These are phyloP conservation scores for Euproctis similis DNA, from an alignment of 2,888 invertebrate species.

Conservation along the genomic window DNA sequence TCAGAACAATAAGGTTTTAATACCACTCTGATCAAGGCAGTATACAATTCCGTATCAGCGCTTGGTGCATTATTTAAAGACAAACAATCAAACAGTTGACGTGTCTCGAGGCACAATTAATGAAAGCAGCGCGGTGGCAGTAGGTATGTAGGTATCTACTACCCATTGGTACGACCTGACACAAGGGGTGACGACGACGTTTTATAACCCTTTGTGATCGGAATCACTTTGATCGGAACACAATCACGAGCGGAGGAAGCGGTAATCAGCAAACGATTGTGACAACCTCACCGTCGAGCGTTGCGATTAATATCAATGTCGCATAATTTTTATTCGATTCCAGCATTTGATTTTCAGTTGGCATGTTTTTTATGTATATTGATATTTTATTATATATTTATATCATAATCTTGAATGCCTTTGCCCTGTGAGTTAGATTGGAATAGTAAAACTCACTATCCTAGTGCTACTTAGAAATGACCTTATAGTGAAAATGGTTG, in stretches of 20 bases:
- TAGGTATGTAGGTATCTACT: too few species aligned
- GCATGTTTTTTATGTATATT: too few species aligned
- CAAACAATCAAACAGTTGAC: conserved; percentile 26
- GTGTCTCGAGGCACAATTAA: conserved; percentile 48
- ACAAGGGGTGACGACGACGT: conserved; percentile 52
- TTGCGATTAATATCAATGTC: conserved; percentile 30
- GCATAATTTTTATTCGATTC: conserved; percentile 6
- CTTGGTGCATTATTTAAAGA: background rate
- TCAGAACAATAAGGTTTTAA: too few species aligned
- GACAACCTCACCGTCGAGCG: conserved; percentile 27
- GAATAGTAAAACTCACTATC: too few species aligned
- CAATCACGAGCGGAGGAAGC: conserved; percentile 48
- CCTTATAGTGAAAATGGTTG: too few species aligned
- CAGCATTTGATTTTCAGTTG: too few species aligned
- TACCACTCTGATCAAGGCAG: too few species aligned
- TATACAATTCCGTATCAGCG: conserved; percentile 6
- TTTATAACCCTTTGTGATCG: conserved; percentile 63
- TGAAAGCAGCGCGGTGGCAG: conserved; percentile 31
- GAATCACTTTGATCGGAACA: conserved; percentile 59
- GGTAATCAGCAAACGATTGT: conserved; percentile 52
- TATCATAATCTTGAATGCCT: too few species aligned
- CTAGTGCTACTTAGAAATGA: too few species aligned
- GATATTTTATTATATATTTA: too few species aligned
- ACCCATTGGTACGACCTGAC: conserved; percentile 32
- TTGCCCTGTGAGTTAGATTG: too few species aligned